Evolutionary conservation across 2,888 invertebrate genomes (phyloP).

Genomic region (Silvanus unidentatus): DNA sequence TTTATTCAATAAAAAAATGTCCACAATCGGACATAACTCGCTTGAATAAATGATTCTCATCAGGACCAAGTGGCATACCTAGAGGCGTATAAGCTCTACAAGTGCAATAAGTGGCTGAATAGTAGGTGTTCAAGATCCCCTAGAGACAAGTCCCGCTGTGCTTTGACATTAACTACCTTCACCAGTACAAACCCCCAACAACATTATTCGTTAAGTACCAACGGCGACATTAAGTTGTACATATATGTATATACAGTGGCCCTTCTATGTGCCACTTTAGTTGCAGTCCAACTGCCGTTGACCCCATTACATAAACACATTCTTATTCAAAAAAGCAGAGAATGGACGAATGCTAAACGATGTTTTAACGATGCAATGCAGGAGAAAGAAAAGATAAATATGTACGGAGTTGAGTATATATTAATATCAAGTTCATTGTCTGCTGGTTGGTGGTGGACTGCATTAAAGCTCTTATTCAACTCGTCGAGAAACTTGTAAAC

Average conservation of each 20-base stretch:
- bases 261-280: not conserved
- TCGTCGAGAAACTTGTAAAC: no score
- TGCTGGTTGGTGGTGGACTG: no score
- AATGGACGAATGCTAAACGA: no score
- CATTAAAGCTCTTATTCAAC: no score
- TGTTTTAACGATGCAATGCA: not conserved
- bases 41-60: no score
- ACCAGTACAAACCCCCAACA: constrained; percentile 3
- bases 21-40: no score
- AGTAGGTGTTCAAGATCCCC: constrained; percentile 7
- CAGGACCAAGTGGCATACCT: no score
- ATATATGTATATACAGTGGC: no score
- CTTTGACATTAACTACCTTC: constrained; percentile 8
- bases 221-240: constrained; percentile 3
- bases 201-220: constrained; percentile 7
- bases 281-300: constrained; percentile 13
- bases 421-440: not conserved
- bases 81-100: no score
- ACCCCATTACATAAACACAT: constrained; percentile 8
- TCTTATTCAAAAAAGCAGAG: constrained; percentile 3
- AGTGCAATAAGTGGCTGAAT: constrained; percentile 7
- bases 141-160: constrained; percentile 6
- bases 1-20: no score
- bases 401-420: not conserved
- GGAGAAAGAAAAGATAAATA: not conserved